Percentiles rank a stretch among this genome's conserved stretches.
These are phyloP conservation scores for Cheilosia grossa DNA, from an alignment of 2,888 invertebrate genomes.

Conservation along the genomic window DNA sequence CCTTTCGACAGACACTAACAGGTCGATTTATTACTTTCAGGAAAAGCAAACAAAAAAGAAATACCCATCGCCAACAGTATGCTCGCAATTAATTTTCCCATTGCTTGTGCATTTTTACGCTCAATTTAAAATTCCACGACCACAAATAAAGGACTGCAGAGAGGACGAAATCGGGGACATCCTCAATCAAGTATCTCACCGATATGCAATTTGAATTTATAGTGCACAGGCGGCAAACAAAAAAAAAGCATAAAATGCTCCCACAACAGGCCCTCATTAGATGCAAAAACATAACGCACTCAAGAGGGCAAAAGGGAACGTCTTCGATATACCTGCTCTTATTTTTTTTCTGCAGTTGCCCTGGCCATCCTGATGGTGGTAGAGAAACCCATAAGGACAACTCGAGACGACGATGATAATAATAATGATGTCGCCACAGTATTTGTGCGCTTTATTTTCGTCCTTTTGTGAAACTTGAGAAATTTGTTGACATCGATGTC, in stretches of 20 bases:
- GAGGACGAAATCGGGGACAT: constrained; percentile 41
- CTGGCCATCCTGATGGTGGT: constrained; percentile 14
- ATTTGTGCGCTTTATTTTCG: constrained; percentile 62
- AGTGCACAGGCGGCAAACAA: constrained; percentile 27
- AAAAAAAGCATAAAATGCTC: constrained; percentile 20
- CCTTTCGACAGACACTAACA: constrained; percentile 17
- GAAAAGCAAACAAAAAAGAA: not conserved
- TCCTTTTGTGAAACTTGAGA: constrained; percentile 74
- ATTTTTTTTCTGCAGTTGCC: constrained; percentile 15
- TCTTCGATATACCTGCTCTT: constrained; percentile 30
- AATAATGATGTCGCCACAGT: constrained; percentile 73
- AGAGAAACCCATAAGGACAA: constrained; percentile 58
- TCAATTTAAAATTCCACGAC: constrained; percentile 64
- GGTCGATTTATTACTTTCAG: constrained; percentile 9
- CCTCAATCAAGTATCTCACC: constrained; percentile 56
- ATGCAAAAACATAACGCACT: constrained; percentile 71
- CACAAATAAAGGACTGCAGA: constrained; percentile 9
- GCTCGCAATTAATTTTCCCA: constrained; percentile 65
- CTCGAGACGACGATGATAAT: constrained; percentile 73
- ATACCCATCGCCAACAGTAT: not conserved
- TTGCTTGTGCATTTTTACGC: constrained; percentile 64
- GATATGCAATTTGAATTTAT: constrained; percentile 50
- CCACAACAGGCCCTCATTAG: constrained; percentile 64
- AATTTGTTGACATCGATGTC: constrained; percentile 75
- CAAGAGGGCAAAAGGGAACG: constrained; percentile 54